Percentiles rank a stretch among this genome's conserved stretches.
These are phyloP conservation scores for Hoplostethus mediterraneus DNA, from an alignment of 2,797 vertebrate genomes.

Conservation along the genomic window DNA sequence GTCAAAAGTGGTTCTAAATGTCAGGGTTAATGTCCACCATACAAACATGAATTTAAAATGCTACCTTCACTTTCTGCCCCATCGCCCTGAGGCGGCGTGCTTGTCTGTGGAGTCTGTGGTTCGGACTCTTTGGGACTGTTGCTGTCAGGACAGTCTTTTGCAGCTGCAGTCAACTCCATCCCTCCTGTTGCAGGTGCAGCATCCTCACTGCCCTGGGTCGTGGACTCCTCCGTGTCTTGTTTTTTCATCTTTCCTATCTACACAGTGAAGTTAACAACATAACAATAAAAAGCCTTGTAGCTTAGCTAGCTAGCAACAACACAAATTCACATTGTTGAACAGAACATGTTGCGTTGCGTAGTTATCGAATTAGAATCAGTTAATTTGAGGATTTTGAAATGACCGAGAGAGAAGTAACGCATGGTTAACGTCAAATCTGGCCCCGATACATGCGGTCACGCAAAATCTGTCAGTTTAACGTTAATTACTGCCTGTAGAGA, in stretches of 20 bases:
- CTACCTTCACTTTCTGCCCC: constrained; percentile 56
- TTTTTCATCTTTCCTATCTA: constrained; percentile 78
- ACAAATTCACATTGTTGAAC: not conserved
- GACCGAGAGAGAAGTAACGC: too few species aligned
- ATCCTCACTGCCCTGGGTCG: constrained; percentile 54
- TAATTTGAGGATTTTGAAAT: too few species aligned
- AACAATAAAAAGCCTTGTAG: not conserved
- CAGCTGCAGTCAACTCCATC: constrained; percentile 55
- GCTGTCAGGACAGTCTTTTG: constrained; percentile 53
- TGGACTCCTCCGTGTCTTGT: constrained; percentile 78
- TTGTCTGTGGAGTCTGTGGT: constrained; percentile 50
- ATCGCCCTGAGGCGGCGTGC: constrained; percentile 55
- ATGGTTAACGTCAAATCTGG: too few species aligned
- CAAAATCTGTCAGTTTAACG: too few species aligned
- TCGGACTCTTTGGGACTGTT: constrained; percentile 70
- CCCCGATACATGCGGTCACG: too few species aligned
- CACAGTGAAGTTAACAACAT: not conserved
- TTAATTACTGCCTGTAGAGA: too few species aligned
- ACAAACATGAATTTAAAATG: not conserved
- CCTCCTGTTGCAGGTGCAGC: constrained; percentile 48
- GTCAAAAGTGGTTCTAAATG: not conserved
- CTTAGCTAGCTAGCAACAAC: too few species aligned
- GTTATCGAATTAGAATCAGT: too few species aligned
- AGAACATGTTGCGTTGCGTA: too few species aligned
- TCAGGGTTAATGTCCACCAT: not conserved